Evolutionary conservation across 2,888 invertebrate species (phyloP).

Genomic region (Frankliniella fusca): DNA sequence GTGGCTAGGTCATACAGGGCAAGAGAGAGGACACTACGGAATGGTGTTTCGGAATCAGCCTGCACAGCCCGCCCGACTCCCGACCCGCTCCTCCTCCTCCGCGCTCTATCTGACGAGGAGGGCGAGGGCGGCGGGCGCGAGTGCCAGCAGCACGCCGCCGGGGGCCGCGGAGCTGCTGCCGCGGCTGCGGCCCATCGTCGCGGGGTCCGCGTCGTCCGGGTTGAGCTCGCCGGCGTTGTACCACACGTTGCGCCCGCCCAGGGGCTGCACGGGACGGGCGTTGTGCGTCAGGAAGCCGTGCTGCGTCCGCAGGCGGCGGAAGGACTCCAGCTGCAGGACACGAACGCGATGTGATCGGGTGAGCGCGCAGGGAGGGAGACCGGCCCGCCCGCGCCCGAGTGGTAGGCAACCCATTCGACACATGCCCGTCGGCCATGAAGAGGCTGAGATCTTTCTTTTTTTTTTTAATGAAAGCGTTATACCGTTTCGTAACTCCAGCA

Average conservation of each 20-base stretch:
- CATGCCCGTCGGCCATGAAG: background rate
- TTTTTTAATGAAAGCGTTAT: no score
- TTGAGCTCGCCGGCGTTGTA: slow-evolving; percentile 50
- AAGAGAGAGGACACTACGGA: no score
- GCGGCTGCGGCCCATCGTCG: background rate
- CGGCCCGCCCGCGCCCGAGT: background rate
- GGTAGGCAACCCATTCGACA: background rate
- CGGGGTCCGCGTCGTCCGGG: background rate
- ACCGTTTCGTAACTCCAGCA: no score
- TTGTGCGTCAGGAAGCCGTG: slow-evolving; percentile 71
- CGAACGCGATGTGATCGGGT: background rate
- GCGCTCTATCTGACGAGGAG: background rate
- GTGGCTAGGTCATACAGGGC: no score
- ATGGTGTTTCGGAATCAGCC: no score
- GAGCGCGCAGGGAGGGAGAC: background rate
- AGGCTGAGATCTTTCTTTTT: no score
- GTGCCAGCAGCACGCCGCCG: background rate
- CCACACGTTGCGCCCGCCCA: slow-evolving; percentile 64
- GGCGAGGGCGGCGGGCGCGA: background rate
- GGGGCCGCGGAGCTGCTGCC: background rate
- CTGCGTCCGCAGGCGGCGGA: slow-evolving; percentile 62
- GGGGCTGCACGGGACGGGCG: slow-evolving; percentile 75
- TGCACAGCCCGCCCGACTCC: no score
- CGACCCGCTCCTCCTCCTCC: no score
- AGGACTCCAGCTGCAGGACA: slow-evolving; percentile 62